Base-by-base conservation (phyloP, 2,888 invertebrate genomes). In the Cryptus viduatorius region DNA sequence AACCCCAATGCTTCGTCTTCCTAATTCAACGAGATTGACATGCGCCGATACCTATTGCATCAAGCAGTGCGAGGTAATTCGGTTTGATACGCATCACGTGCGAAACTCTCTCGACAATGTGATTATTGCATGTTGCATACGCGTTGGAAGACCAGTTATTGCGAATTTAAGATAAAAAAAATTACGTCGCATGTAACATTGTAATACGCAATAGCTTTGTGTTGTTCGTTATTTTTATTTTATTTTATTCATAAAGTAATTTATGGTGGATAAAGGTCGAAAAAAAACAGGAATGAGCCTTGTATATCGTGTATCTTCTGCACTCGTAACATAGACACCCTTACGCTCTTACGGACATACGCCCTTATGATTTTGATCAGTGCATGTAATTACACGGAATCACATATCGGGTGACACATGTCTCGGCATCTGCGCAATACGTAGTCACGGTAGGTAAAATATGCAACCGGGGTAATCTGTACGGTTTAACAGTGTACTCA, bases 381-480 rank as follows among this genome's bases (percentile, higher is more conserved):
- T 37, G 48, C 37, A 50, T 50, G 64, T 61, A 73, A 73, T 73
- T 46, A 46, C 48, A 48, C 12, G 31, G 48, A 31, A 16, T 64
- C 46, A 31, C 61, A 48, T 29, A 75, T 75, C 46, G 64, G 46
- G 5, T 12, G 5, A 64, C 37, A 75, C 64, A 19, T 29, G 31
- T 31, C 37, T 48, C 10, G 10, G 24, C 59, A 64, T 61, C 31
- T 64, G 61, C 59, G 44, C 56, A 42, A 71, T 24, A 56, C 56
- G 56, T 8, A 37, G 37, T 24, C 56, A 10, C 10, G 56, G 56
- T 24, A 4, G 56, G 72, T 87, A 86, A 89, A 88, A 89, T 89
- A 89, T 88, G 88, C 85, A 87, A 88, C 71, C 88, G 73, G 87
- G 87, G 88, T 88, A 88, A 87, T 85, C 83, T 86, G 88, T 31